Base-by-base conservation (phyloP, 1,140 invertebrate species). In the Pachyrhynchus sulphureomaculatus region DNA sequence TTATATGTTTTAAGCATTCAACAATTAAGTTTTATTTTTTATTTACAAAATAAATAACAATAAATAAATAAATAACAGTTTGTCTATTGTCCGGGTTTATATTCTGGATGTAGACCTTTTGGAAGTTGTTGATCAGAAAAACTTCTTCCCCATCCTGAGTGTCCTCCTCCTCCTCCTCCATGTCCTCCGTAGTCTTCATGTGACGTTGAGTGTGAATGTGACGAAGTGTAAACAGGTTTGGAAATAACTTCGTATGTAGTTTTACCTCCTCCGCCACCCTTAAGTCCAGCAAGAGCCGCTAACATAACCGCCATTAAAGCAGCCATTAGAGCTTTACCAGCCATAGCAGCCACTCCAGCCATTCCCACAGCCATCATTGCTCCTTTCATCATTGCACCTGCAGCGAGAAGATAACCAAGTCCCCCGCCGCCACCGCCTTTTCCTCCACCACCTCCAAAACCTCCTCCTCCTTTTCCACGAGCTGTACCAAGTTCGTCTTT, bases 161-260 rank as follows among this genome's bases (percentile, higher is more conserved):
- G 12, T 71, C 83, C 81, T 0, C 83, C 81, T 29, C 80, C 78
- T 37, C 78, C 78, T 71, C 83, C 81, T 0, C 83, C 81, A 32
- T 80, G 79, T 37, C 78, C 78, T 9, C 78, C 85, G 10, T 17
- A 41, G 9, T 49, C 58, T 70, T 88, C 86, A 60, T 82, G 80
- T 6, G 78, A 81, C 0, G 84, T 82, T 12, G 88, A 89, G 56
- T 90, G 88, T 0, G 83, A 83, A 62, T 90, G 86, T 0, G 83
- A 81, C 39, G 85, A 84, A 0, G 82, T 82, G 72, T 90, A 89
- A 0, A 91, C 81, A 0, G 89, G 89, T 65, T 91, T 91, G 44
- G 87, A 85, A 18, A 92, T 85, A 47, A 91, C 89, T 75, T 91
- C 89, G 69, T 92, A 91, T 0, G 88, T 90, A 0, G 88, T 89